Evolutionary conservation across 37 sponge, comb jelly and placozoan genomes (phyloP), one percentile per base, ranked within the genome.

Genomic region (Axinella damicornis): DNA sequence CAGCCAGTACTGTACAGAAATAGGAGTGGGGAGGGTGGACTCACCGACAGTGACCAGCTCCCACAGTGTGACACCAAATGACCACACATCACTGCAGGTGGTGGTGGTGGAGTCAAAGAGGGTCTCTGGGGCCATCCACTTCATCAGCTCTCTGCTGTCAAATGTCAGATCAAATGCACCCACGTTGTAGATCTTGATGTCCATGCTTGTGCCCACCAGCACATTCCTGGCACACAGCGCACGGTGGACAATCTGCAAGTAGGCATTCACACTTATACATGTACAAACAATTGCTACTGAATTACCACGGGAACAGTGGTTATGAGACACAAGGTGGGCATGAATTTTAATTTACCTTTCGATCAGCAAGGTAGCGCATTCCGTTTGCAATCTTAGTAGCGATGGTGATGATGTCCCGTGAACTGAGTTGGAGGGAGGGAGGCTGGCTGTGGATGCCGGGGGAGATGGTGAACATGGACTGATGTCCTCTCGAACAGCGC

Each of bases 51-150:
- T 93, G 35, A 93, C 86, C 53, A 93, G 55, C 65, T 93, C 93
- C 93, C 93, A 93, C 61, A 88, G 69, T 5, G 86, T 76, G 15
- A 93, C 86, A 19, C 89, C 93, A 93, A 82, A 91, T 2, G 91
- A 80, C 91, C 91, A 85, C 85, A 93, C 85, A 81, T 93, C 93
- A 57, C 93, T 85, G 25, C 76, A 59, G 20, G 57, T 89, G 24
- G 88, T 71, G 34, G 58, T 39, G 2, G 71, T 71, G 34, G 71
- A 59, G 79, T 90, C 88, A 70, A 79, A 63, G 30, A 91, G 55
- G 15, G 65, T 87, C 39, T 90, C 95, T 20, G 89, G 91, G 30
- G 92, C 88, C 78, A 83, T 65, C 88, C 92, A 91, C 28, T 83
- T 94, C 31, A 69, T 54, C 4, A 74, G 37, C n/a, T 84, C 80